Base-by-base conservation (phyloP, 2,797 vertebrate species). In the Pipistrellus pygmaeus region DNA sequence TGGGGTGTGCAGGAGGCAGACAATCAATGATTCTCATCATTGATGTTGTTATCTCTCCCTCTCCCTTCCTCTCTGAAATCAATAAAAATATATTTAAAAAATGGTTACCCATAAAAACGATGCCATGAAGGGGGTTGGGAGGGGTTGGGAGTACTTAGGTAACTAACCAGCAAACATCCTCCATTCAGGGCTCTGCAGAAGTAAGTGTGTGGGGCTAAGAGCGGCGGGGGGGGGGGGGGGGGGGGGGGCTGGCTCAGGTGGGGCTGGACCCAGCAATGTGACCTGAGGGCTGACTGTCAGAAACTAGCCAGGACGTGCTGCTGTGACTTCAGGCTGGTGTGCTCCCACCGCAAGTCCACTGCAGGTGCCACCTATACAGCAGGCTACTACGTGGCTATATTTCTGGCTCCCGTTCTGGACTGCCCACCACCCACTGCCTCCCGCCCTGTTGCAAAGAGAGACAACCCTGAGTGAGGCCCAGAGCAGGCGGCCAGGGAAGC, bases 401-500 rank as follows among this genome's bases (percentile, higher is more conserved):
- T 81, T n/a, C 69, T 51, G 62, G 38, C 72, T 51, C 15, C 12
- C 30, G n/a, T 64, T 72, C 51, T 64, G 38, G 77, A 3, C 3
- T 27, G 71, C 12, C n/a, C 80, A 4, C 6, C 0, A 53, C 10
- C n/a, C 80, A 3, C 4, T 0, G 2, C 30, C 44, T 57, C 32
- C 85, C 7, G 1, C 48, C 71, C 55, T 10, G 0, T 2, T 38
- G 23, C 8, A 12, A 62, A 85, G n/a, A 46, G 21, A 82, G 41
- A 80, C 60, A 75, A 1, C 25, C 13, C 72, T 30, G 72, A 64
- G 62, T 46, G 1, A 0, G 5, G 35, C 73, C 64, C 0, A 0
- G 30, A 85, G 82, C n/a, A 46, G 88, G 35, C 41, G 51, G 77
- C 57, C 38, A 8, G 60, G n/a, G 72, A 94, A 78, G 69, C 41